Evolutionary conservation across 2,888 invertebrate genomes (phyloP).

Genomic region (Apodemia mormo): DNA sequence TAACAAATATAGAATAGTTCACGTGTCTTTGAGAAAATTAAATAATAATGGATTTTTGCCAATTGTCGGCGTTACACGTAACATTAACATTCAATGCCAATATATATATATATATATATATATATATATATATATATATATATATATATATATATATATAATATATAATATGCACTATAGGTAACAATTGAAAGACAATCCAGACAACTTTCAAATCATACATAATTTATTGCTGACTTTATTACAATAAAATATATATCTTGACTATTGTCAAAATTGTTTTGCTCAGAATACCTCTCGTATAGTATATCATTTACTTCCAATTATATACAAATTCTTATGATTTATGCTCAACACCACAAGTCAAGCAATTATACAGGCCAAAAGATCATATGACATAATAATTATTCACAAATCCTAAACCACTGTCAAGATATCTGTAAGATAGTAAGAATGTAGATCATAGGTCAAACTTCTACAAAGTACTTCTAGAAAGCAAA

Average conservation of each 20-base stretch:
- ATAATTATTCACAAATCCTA: slow-evolving; percentile 35
- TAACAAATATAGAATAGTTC: neutral
- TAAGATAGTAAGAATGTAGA: slow-evolving; percentile 72
- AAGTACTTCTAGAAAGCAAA: neutral
- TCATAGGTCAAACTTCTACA: slow-evolving; percentile 27
- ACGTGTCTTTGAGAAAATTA: neutral
- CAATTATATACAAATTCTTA: slow-evolving; percentile 7
- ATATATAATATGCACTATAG: neutral
- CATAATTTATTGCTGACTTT: neutral
- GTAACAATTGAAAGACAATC: neutral
- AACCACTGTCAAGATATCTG: slow-evolving; percentile 69
- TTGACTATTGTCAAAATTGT: neutral
- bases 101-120: too few relatives aligned
- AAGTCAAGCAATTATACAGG: slow-evolving; percentile 1
- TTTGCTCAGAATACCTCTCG: neutral
- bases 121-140: too few relatives aligned
- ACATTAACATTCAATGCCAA: neutral
- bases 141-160: too few relatives aligned
- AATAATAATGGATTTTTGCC: neutral
- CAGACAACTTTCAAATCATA: neutral
- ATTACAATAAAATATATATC: neutral
- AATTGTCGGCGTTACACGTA: neutral
- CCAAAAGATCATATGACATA: slow-evolving; percentile 20
- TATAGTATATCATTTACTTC: neutral
- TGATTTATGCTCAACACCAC: slow-evolving; percentile 46